Percentiles rank a stretch among this genome's conserved stretches.
Conservation (phyloP, 2,888 invertebrate genomes). For the Synanthedon vespiformis region DNA sequence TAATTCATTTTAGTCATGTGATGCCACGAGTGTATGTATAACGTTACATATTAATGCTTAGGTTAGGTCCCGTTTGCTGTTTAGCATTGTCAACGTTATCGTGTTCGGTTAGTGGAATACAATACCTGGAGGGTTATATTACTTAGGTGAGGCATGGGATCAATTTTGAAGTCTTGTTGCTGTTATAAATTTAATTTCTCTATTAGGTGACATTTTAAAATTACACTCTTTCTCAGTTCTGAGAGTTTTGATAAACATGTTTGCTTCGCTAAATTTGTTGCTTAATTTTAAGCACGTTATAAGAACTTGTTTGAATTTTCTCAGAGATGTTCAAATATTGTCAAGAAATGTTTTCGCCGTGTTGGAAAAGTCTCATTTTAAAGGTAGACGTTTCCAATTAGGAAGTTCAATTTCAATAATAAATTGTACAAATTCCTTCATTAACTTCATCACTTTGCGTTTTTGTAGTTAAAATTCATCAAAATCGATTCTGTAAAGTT, state of each 20-base stretch:
- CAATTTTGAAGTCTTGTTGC: too few species aligned
- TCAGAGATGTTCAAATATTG: too few species aligned
- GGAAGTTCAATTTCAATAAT: constrained; percentile 2
- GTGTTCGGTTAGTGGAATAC: too few species aligned
- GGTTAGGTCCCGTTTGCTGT: too few species aligned
- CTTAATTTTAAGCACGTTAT: background rate
- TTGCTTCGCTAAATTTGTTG: background rate
- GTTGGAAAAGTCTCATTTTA: constrained; percentile 2
- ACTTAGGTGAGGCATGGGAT: too few species aligned
- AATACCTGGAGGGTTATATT: too few species aligned
- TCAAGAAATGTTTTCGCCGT: background rate
- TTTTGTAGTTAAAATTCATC: background rate
- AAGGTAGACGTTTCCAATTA: constrained; percentile 2
- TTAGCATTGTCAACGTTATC: too few species aligned
- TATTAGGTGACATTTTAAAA: too few species aligned
- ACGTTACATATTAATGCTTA: too few species aligned
- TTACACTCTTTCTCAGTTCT: background rate
- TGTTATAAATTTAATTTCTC: too few species aligned
- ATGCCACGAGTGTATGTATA: too few species aligned
- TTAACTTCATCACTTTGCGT: background rate
- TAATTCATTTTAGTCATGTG: too few species aligned
- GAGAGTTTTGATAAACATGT: background rate
- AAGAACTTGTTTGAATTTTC: background rate
- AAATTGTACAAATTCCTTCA: constrained; percentile 1
- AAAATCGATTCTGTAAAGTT: background rate